Conservation (phyloP, 2,888 invertebrate species). For the Campoletis raptor region DNA sequence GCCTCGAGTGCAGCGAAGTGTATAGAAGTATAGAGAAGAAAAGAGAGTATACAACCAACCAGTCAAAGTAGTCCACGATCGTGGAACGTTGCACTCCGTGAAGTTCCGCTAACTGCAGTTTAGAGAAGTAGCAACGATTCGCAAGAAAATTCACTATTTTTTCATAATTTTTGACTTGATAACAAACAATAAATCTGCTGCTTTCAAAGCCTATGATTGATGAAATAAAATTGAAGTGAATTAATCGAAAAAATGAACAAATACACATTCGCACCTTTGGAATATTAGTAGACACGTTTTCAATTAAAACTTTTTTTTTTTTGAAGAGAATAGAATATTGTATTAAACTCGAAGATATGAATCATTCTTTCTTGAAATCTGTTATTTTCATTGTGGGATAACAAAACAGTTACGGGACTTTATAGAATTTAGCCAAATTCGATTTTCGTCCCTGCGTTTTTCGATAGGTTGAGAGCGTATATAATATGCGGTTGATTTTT, state of each 20-base stretch:
- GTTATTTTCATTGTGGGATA: background rate
- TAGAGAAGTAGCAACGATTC: slow-evolving; percentile 14
- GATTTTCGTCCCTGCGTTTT: slow-evolving; percentile 44
- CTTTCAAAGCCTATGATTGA: background rate
- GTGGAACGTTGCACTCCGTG: slow-evolving; percentile 59
- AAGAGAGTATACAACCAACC: slow-evolving; percentile 51
- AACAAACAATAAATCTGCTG: background rate
- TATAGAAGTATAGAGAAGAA: slow-evolving; percentile 58
- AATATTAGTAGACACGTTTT: background rate
- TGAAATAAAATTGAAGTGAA: background rate
- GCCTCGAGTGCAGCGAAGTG: slow-evolving; percentile 62
- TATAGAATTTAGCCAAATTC: background rate
- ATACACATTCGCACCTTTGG: background rate
- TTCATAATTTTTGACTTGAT: background rate
- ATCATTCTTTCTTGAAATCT: slow-evolving; percentile 8
- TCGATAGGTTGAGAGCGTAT: slow-evolving; percentile 46
- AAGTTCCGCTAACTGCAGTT: slow-evolving; percentile 64
- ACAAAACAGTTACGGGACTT: background rate
- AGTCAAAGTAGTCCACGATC: slow-evolving; percentile 69
- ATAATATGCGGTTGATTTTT: slow-evolving; percentile 39
- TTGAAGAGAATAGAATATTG: background rate
- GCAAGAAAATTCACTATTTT: slow-evolving; percentile 7
- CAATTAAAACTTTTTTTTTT: background rate
- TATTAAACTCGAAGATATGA: background rate
- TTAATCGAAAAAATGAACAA: background rate